These are phyloP conservation scores for Aldrovandia affinis DNA, from an alignment of 2,797 vertebrate genomes.

Conservation along the genomic window DNA sequence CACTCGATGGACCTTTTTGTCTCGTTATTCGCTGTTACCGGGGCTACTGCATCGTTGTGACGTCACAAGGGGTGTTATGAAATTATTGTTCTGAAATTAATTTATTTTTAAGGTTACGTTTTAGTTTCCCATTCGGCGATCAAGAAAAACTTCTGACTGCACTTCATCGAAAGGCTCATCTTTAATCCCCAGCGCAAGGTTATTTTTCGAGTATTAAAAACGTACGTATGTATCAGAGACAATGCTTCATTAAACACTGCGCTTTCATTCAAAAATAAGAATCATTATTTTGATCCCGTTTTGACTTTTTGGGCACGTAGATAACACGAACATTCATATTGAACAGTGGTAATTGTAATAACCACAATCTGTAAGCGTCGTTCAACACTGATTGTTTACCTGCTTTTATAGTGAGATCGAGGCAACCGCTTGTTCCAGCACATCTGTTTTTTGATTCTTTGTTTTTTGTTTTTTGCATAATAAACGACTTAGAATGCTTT, in stretches of 20 bases:
- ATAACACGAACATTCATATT: not conserved
- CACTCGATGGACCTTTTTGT: not conserved
- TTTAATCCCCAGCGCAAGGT: not conserved
- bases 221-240: not conserved
- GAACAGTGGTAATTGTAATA: slow-evolving; percentile 2
- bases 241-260: not conserved
- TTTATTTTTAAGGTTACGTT: not conserved
- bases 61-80: not conserved
- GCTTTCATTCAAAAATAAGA: not conserved
- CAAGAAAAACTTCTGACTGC: not conserved
- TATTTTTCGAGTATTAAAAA: not conserved
- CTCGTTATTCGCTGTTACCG: not conserved
- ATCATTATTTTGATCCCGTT: too few species aligned
- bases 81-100: not conserved
- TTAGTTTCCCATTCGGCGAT: not conserved
- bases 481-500: not conserved
- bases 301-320: not conserved
- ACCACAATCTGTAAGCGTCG: not conserved
- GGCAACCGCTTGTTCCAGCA: too few species aligned
- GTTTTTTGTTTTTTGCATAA: too few species aligned
- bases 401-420: not conserved
- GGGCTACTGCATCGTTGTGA: not conserved
- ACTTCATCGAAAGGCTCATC: not conserved
- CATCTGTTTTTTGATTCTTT: too few species aligned
- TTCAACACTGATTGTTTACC: not conserved